Conservation (phyloP, 2,888 invertebrate species). For the Drosophila subquinaria region DNA sequence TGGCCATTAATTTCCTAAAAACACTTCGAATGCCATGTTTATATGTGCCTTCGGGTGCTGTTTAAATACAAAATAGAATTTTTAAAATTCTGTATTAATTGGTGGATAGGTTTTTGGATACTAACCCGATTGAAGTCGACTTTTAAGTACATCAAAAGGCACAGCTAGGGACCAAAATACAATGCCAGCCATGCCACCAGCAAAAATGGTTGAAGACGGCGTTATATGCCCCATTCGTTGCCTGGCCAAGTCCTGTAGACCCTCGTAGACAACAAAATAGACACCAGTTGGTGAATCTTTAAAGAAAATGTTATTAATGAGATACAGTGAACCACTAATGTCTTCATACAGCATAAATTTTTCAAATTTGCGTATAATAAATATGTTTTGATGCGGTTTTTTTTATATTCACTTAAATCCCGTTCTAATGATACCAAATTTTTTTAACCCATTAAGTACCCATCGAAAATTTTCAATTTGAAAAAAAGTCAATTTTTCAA, state of each 20-base stretch:
- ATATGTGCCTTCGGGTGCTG: conserved; percentile 97
- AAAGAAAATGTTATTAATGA: not conserved
- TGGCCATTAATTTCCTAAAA: conserved; percentile 92
- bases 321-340: too few species aligned
- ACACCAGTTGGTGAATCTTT: conserved; percentile 98
- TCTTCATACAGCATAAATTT: too few species aligned
- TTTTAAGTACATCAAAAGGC: conserved; percentile 99
- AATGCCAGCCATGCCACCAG: conserved; percentile 98
- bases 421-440: too few species aligned
- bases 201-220: conserved; percentile 92
- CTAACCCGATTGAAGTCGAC: conserved; percentile 96
- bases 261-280: conserved; percentile 99
- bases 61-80: not conserved
- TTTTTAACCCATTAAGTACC: too few species aligned
- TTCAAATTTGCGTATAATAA: too few species aligned
- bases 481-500: too few species aligned
- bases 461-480: too few species aligned
- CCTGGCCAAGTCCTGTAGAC: conserved; percentile 92
- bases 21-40: conserved; percentile 96
- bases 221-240: conserved; percentile 84
- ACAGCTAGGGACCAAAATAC: conserved; percentile 98
- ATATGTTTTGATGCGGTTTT: too few species aligned
- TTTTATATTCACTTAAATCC: too few species aligned
- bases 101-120: not conserved
- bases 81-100: not conserved